Percentiles rank a stretch among this genome's conserved stretches.
phyloP scores from a whole-genome alignment of 2,888 invertebrate genomes.

The Meiosimyza platycephala region DNA sequence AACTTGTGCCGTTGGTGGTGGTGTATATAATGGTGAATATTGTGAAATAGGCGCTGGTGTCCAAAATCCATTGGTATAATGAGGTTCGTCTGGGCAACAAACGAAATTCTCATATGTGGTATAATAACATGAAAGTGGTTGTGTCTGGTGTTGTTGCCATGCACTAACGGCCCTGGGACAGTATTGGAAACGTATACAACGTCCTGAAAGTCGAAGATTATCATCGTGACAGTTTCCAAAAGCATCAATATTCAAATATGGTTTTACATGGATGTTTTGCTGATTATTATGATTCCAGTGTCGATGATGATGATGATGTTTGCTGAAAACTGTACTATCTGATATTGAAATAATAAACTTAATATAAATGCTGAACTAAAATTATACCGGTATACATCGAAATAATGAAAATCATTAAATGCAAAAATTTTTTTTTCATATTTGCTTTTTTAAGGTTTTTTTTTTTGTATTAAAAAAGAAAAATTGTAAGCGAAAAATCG shows the following conservation, averaged over 20 bases:
- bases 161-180: not conserved
- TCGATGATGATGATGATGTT: not conserved
- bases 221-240: conserved; percentile 7
- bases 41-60: not conserved
- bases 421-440: conserved; percentile 14
- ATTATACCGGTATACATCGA: not conserved
- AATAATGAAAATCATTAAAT: not conserved
- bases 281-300: not conserved
- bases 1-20: not conserved
- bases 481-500: not conserved
- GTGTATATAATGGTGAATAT: not conserved
- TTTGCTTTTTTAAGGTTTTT: conserved; percentile 9
- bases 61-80: not conserved
- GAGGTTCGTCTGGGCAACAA: not conserved
- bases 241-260: conserved; percentile 5
- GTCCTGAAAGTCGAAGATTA: not conserved
- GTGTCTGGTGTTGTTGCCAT: not conserved
- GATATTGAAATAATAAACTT: no score
- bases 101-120: conserved; percentile 12
- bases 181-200: conserved; percentile 5
- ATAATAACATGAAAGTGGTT: conserved; percentile 8
- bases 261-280: not conserved
- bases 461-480: conserved; percentile 25
- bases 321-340: no score
- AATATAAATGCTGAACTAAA: no score